phyloP scores from a whole-genome alignment of 2,888 invertebrate species.

The Drosophila borborema region DNA sequence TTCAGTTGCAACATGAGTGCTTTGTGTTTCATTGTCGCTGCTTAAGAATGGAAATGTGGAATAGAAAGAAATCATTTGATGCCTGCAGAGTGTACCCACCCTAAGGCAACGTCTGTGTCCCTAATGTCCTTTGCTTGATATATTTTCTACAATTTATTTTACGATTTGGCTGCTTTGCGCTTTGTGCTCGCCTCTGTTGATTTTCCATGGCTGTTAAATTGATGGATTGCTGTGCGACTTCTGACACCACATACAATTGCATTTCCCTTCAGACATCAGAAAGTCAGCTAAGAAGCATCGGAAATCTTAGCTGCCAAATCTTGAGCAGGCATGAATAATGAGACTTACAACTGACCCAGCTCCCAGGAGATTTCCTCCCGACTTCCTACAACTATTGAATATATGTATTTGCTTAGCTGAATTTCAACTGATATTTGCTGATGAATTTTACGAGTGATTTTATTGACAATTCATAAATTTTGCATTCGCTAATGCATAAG shows the following conservation, averaged over 20 bases:
- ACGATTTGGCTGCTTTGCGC: slow-evolving; percentile 45
- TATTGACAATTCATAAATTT: slow-evolving; percentile 24
- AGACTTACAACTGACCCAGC: slow-evolving; percentile 32
- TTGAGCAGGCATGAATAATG: slow-evolving; percentile 64
- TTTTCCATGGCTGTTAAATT: slow-evolving; percentile 78
- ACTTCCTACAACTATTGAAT: slow-evolving; percentile 4
- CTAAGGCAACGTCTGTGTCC: slow-evolving; percentile 53
- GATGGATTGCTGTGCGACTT: slow-evolving; percentile 84
- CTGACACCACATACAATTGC: slow-evolving; percentile 78
- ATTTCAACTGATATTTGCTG: slow-evolving; percentile 38
- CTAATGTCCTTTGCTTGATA: slow-evolving; percentile 52
- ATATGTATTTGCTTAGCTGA: slow-evolving; percentile 13
- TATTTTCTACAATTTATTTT: slow-evolving; percentile 68
- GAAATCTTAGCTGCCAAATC: slow-evolving; percentile 43
- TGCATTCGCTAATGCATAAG: slow-evolving; percentile 31
- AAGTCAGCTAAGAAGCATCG: slow-evolving; percentile 18
- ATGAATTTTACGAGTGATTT: slow-evolving; percentile 36
- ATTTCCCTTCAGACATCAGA: slow-evolving; percentile 36
- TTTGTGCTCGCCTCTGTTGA: slow-evolving; percentile 53
- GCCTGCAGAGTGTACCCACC: slow-evolving; percentile 46
- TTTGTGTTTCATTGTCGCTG: slow-evolving; percentile 52
- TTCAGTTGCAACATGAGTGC: slow-evolving; percentile 35
- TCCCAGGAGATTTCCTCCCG: slow-evolving; percentile 14
- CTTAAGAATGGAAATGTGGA: slow-evolving; percentile 33
- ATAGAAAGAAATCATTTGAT: slow-evolving; percentile 45